Conservation (phyloP, 1,140 invertebrate genomes). For the Achroia grisella region DNA sequence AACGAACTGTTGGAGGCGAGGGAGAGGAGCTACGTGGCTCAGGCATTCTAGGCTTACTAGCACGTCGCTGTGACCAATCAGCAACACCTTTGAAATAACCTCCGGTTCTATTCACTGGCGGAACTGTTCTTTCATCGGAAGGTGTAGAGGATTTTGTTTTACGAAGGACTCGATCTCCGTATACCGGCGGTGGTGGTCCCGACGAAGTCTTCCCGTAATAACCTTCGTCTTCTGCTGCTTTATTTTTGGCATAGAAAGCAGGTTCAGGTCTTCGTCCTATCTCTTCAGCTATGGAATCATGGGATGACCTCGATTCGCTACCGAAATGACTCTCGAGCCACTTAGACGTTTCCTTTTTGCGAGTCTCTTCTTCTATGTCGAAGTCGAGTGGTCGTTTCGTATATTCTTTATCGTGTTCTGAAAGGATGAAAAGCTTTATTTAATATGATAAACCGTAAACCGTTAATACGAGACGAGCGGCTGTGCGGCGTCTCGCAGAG, state of each 20-base stretch:
- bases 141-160: constrained; percentile 65
- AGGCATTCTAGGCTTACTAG: constrained; percentile 62
- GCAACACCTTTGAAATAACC: constrained; percentile 82
- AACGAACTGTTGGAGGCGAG: constrained; percentile 64
- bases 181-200: constrained; percentile 49
- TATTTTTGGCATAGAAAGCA: constrained; percentile 83
- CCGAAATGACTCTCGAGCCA: constrained; percentile 94
- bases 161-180: constrained; percentile 49
- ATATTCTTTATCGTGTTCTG: constrained; percentile 82
- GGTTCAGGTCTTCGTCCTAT: constrained; percentile 76
- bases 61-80: constrained; percentile 83
- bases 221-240: constrained; percentile 58
- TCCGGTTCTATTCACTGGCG: constrained; percentile 48
- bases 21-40: constrained; percentile 61
- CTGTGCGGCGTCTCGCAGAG: constrained; percentile 26
- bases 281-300: constrained; percentile 74
- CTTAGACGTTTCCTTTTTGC: constrained; percentile 90
- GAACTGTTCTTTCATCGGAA: constrained; percentile 53
- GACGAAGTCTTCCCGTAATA: constrained; percentile 55
- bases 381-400: constrained; percentile 87
- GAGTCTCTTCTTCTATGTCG: constrained; percentile 90
- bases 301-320: constrained; percentile 86
- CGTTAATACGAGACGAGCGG: constrained; percentile 22
- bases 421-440: constrained; percentile 30
- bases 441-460: constrained; percentile 6